Percentiles rank a stretch among this genome's conserved stretches.
Conservation (phyloP, 2,888 invertebrate species). For the Timema podura region DNA sequence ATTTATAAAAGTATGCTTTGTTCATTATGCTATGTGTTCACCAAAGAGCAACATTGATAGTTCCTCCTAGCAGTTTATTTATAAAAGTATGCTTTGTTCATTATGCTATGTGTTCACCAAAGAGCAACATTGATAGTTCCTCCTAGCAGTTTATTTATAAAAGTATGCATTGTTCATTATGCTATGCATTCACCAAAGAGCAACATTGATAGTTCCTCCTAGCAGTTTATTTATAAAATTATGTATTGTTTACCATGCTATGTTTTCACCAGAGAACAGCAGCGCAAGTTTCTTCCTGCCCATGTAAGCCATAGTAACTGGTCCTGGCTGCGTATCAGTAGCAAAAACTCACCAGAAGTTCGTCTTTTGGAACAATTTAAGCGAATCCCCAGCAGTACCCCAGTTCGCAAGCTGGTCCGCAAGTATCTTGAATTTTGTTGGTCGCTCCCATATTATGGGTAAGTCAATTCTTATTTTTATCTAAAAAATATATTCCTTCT, state of each 20-base stretch:
- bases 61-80: no score
- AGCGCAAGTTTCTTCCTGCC: conserved; percentile 71
- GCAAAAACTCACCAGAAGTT: conserved; percentile 83
- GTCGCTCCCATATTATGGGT: conserved; percentile 88
- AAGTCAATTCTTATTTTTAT: conserved; percentile 35
- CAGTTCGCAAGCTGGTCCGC: conserved; percentile 76
- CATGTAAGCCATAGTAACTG: conserved; percentile 70
- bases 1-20: no score
- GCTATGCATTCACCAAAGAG: no score
- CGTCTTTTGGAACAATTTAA: conserved; percentile 82
- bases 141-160: no score
- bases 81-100: no score
- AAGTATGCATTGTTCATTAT: background rate
- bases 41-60: no score
- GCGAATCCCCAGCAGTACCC: conserved; percentile 74
- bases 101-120: no score
- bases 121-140: no score
- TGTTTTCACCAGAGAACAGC: conserved; percentile 57
- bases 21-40: no score
- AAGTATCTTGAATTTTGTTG: conserved; percentile 90
- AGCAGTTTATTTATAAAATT: background rate
- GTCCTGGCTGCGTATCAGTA: conserved; percentile 63
- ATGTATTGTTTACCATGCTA: conserved; percentile 16
- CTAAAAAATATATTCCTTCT: no score
- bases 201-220: no score